These are phyloP conservation scores for Enteromius anoplus DNA, from an alignment of 2,797 vertebrate genomes.

Conservation along the genomic window DNA sequence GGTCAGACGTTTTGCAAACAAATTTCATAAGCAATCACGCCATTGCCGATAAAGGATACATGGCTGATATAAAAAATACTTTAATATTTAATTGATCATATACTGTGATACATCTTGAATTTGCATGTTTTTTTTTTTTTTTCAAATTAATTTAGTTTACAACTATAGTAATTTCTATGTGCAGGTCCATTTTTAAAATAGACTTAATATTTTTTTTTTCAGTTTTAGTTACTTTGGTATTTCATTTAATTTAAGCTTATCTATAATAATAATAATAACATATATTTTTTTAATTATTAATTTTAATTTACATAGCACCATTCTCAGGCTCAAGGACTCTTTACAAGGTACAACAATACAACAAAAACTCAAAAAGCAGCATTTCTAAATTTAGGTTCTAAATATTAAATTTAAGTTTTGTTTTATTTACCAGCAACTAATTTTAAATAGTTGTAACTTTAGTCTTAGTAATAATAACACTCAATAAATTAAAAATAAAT, in stretches of 20 bases:
- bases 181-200: not conserved
- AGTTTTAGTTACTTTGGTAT: not conserved
- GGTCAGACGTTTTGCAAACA: not conserved
- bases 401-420: not conserved
- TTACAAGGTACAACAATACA: too few relatives aligned
- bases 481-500: not conserved
- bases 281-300: too few relatives aligned
- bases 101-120: not conserved
- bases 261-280: too few relatives aligned
- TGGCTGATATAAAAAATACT: not conserved
- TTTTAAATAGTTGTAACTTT: not conserved
- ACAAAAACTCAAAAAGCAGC: too few relatives aligned
- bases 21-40: not conserved
- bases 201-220: not conserved
- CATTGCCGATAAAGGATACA: not conserved
- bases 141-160: not conserved
- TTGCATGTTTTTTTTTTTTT: not conserved
- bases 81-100: not conserved
- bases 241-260: not conserved
- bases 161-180: not conserved
- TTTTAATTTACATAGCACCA: too few relatives aligned
- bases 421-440: not conserved
- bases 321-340: too few relatives aligned
- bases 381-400: not conserved
- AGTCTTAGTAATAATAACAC: not conserved